Evolutionary conservation across 2,113 vertebrate genomes (phyloP).

Genomic region (Ictalurus furcatus): DNA sequence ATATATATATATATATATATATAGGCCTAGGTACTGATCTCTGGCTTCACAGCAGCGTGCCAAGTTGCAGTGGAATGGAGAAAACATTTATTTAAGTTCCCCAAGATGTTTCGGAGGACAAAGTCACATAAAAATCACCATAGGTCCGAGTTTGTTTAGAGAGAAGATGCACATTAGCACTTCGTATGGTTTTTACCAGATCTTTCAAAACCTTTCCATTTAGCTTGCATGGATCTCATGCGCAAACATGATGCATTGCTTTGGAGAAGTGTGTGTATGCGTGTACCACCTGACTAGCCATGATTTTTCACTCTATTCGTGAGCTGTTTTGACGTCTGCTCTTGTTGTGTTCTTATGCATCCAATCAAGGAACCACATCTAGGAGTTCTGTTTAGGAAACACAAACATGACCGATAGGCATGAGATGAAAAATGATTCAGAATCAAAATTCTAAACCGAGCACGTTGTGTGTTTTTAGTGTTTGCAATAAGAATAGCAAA

Average conservation of each 20-base stretch:
- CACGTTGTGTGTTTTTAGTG: background rate
- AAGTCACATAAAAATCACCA: background rate
- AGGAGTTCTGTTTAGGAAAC: background rate
- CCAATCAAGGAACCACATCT: background rate
- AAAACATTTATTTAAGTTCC: background rate
- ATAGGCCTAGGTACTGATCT: background rate
- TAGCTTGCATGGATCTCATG: background rate
- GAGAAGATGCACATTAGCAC: background rate
- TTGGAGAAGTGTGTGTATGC: background rate
- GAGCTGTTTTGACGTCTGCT: background rate
- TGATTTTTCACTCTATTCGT: conserved; percentile 1
- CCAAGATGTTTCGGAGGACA: background rate
- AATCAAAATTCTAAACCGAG: background rate
- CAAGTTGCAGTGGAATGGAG: background rate
- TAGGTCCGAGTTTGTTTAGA: background rate
- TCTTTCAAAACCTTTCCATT: background rate
- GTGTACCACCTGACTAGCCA: background rate
- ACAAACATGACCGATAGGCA: background rate
- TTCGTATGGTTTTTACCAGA: background rate
- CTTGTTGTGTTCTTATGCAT: background rate
- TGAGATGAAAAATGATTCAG: background rate
- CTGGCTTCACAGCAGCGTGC: background rate
- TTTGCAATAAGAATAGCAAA: background rate
- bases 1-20: too few relatives aligned
- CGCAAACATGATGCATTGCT: background rate